phyloP scores from a whole-genome alignment of 2,113 vertebrate species.

The Cyanoderma ruficeps region DNA sequence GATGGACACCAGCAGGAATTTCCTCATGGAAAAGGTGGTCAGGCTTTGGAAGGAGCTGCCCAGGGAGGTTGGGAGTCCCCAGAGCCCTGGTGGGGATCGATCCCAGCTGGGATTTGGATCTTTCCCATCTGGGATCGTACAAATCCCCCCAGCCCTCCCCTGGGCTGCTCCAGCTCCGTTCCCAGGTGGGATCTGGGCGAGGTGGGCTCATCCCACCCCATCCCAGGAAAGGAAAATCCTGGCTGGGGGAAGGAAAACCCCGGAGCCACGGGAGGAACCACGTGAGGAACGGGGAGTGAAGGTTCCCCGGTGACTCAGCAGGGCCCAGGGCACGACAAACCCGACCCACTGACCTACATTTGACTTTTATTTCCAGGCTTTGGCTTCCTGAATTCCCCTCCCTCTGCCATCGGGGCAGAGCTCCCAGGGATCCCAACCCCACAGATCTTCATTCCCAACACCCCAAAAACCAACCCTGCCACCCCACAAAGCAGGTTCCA shows the following conservation, averaged over 20 bases:
- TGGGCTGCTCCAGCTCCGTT: too few species aligned
- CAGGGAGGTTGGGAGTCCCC: too few species aligned
- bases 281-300: accelerated
- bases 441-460: neutral
- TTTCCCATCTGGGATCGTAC: too few species aligned
- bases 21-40: accelerated
- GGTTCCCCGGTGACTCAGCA: neutral
- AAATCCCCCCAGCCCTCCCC: too few species aligned
- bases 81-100: too few species aligned
- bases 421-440: neutral
- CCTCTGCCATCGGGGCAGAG: neutral
- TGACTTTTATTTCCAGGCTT: neutral
- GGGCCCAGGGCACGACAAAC: neutral
- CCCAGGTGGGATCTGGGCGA: too few species aligned
- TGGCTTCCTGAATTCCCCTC: neutral
- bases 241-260: neutral
- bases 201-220: accelerated
- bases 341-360: neutral
- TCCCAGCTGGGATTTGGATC: too few species aligned
- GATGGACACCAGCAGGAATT: neutral
- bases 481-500: neutral
- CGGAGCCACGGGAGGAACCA: neutral
- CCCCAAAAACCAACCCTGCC: neutral
- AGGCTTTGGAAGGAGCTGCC: neutral
- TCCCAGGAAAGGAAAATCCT: too few species aligned